Conservation (phyloP, 1,140 invertebrate genomes). For the Bombus balteatus region DNA sequence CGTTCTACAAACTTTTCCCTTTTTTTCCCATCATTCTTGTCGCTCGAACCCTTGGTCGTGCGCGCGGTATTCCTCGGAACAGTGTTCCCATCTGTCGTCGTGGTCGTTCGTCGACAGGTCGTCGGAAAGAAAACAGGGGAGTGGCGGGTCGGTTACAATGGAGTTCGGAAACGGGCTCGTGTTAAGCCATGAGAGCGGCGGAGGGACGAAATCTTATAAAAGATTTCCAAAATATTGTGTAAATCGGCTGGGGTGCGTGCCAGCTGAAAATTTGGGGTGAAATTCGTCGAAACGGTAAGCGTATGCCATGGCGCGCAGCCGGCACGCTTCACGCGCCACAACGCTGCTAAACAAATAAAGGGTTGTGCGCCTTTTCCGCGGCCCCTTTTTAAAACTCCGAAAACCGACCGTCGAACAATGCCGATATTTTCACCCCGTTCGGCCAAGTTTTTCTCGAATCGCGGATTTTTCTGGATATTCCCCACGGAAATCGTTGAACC, state of each 20-base stretch:
- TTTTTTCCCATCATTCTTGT: slow-evolving; percentile 32
- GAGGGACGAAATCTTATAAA: slow-evolving; percentile 75
- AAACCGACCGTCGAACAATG: slow-evolving; percentile 56
- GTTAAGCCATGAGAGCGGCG: slow-evolving; percentile 62
- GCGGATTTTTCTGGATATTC: slow-evolving; percentile 52
- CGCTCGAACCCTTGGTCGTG: neutral
- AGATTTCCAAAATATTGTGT: slow-evolving; percentile 84
- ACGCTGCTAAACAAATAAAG: slow-evolving; percentile 80
- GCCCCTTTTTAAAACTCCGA: neutral
- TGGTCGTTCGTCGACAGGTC: slow-evolving; percentile 58
- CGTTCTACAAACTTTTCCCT: slow-evolving; percentile 77
- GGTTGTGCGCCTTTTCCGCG: slow-evolving; percentile 71
- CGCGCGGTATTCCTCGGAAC: slow-evolving; percentile 26
- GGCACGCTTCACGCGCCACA: slow-evolving; percentile 61
- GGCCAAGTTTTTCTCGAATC: slow-evolving; percentile 59
- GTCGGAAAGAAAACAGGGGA: slow-evolving; percentile 12
- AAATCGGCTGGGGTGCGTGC: slow-evolving; percentile 72
- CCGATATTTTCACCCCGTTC: slow-evolving; percentile 69
- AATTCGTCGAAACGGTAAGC: slow-evolving; percentile 74
- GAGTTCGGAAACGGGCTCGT: slow-evolving; percentile 50
- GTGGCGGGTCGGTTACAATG: slow-evolving; percentile 71
- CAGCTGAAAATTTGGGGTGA: slow-evolving; percentile 82
- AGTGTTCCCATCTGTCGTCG: slow-evolving; percentile 78
- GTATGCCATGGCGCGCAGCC: slow-evolving; percentile 45
- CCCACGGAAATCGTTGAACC: slow-evolving; percentile 47